These are phyloP conservation scores for Gallinago undulata DNA, from an alignment of 2,113 vertebrate species.

Conservation along the genomic window DNA sequence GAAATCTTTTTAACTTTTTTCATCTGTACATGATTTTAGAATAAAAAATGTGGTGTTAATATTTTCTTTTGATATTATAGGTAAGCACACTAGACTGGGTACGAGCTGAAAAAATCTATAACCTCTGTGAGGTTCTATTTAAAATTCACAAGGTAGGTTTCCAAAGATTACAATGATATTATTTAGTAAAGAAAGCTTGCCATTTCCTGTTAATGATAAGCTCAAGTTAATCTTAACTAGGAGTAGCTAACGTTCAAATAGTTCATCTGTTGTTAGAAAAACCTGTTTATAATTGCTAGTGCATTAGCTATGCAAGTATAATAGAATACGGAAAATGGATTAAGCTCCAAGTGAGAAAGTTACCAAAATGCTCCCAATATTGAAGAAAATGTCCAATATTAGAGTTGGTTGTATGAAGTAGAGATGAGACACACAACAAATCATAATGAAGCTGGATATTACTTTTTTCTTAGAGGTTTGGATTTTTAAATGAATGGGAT, in stretches of 20 bases:
- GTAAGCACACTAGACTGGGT: slow-evolving; percentile 87
- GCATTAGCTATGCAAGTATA: not conserved
- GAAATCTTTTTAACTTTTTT: not conserved
- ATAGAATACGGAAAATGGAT: not conserved
- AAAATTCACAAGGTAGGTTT: slow-evolving; percentile 92
- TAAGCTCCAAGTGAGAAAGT: not conserved
- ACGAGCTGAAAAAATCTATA: slow-evolving; percentile 86
- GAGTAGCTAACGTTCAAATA: not conserved
- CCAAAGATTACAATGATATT: not conserved
- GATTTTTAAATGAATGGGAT: not conserved
- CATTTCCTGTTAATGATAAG: not conserved
- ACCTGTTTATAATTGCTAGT: not conserved
- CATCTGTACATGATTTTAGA: not conserved
- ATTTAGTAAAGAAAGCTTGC: not conserved
- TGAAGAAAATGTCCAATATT: not conserved
- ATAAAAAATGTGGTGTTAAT: not conserved
- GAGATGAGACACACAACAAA: not conserved
- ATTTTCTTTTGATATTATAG: slow-evolving; percentile 69
- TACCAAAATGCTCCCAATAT: not conserved
- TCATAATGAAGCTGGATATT: not conserved
- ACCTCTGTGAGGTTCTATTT: slow-evolving; percentile 97
- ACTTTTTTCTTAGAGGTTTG: not conserved
- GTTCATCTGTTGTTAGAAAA: not conserved
- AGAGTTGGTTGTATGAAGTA: not conserved
- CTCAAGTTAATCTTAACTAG: not conserved